Evolutionary conservation across 1,140 invertebrate species (phyloP), one percentile per base, ranked within the genome.

Genomic region (Hycleus cichorii): DNA sequence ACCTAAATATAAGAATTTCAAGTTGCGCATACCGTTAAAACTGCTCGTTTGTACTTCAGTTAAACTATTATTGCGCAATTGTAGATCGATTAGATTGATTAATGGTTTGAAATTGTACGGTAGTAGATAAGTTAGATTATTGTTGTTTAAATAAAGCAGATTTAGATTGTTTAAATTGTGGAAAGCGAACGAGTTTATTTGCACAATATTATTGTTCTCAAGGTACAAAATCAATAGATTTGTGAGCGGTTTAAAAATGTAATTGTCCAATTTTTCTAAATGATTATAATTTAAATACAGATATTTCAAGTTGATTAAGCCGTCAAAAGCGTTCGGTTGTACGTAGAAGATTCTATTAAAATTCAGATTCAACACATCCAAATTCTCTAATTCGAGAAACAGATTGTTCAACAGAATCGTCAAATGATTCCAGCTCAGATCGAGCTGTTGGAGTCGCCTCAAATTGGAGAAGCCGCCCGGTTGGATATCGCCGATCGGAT

Each of bases 101-200:
- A 72, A 60, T 26, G 63, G 62, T 58, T 68, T 69, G 59, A 72
- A 72, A 58, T 72, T 72, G 50, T 70, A 72, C 47, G 68, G 66
- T 18, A 61, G 62, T 48, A 72, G 62, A 48, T 62, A 64, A 40
- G 40, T 64, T 50, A 72, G 65, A 56, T 59, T 67, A 58, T 72
- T 72, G 49, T 72, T 66, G 50, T 67, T 72, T 18, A 72, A 51
- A 64, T 72, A 72, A 5, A 72, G 60, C 48, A 61, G 69, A 46
- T 68, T 66, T 12, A 72, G 58, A 48, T 65, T 67, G 9, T 47
- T 54, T 45, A 72, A 58, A 55, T 66, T 66, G 7, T 51, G 38
- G 62, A 70, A 72, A 12, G 66, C 64, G 18, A 67, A 64, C 27
- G 65, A 63, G 53, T 68, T 63, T 43, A 72, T 67, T 32, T 69